These are phyloP conservation scores for Geodia barretti DNA, from an alignment of 37 sponge, comb jelly and placozoan species.

Conservation along the genomic window DNA sequence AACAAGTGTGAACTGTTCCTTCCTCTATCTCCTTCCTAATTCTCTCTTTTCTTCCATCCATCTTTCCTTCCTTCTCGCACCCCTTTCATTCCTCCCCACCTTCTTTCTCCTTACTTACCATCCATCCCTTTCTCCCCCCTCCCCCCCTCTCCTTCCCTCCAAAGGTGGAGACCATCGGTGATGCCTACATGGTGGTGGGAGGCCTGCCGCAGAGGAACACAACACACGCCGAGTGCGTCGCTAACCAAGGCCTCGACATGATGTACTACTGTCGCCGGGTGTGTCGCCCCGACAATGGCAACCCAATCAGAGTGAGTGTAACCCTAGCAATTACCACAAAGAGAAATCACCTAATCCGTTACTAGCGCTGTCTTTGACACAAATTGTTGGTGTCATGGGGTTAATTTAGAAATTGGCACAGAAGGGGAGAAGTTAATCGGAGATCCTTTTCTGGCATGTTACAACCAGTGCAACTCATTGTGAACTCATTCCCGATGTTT, in stretches of 20 bases:
- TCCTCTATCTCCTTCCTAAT: not conserved
- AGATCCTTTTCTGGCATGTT: too few relatives aligned
- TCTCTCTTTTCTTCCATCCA: not conserved
- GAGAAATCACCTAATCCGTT: too few relatives aligned
- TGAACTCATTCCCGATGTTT: too few relatives aligned
- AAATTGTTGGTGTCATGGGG: too few relatives aligned
- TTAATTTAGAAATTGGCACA: too few relatives aligned
- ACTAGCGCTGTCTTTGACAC: too few relatives aligned
- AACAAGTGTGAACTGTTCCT: too few relatives aligned
- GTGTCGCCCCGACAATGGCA: constrained; percentile 38
- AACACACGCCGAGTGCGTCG: constrained; percentile 83
- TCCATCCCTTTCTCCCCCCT: not conserved
- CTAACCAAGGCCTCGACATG: constrained; percentile 90
- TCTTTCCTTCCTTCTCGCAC: not conserved
- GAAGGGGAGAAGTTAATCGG: too few relatives aligned
- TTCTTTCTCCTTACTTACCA: not conserved
- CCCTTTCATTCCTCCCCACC: not conserved
- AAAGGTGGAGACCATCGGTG: constrained; percentile 97
- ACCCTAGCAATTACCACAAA: not conserved
- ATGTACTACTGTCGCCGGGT: constrained; percentile 73
- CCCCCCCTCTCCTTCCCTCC: not conserved
- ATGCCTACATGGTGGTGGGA: constrained; percentile 97
- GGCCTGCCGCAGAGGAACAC: constrained; percentile 74
- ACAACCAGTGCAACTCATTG: too few relatives aligned
- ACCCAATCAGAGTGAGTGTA: constrained; percentile 45